Conservation (phyloP, 1,140 invertebrate genomes). For the Solenopsis invicta region DNA sequence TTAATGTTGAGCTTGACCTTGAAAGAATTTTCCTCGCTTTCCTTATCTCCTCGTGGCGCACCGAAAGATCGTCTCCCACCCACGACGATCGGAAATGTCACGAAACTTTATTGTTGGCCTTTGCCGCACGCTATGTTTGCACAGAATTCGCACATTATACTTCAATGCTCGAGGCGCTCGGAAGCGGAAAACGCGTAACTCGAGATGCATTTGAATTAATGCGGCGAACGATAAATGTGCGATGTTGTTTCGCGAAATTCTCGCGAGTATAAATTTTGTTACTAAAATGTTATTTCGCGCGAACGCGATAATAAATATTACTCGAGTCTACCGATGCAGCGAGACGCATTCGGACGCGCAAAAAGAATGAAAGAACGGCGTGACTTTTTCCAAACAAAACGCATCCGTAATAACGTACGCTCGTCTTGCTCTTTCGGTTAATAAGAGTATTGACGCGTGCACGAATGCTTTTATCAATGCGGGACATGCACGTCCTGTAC, state of each 20-base stretch:
- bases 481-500: neutral
- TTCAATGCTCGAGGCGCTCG: neutral
- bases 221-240: neutral
- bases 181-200: neutral
- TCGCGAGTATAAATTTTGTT: slow-evolving; percentile 17
- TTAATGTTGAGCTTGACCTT: slow-evolving; percentile 16
- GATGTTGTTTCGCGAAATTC: slow-evolving; percentile 7
- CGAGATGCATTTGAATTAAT: slow-evolving; percentile 13
- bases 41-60: neutral
- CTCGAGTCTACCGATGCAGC: neutral
- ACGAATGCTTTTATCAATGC: neutral
- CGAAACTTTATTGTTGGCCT: neutral
- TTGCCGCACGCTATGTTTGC: too few relatives aligned
- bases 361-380: neutral
- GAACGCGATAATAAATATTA: neutral
- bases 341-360: neutral
- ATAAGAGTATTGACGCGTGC: neutral
- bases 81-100: neutral
- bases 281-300: neutral
- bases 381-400: neutral
- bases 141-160: neutral
- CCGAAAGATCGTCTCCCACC: neutral
- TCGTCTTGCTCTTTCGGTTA: neutral
- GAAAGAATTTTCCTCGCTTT: neutral
- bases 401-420: too few relatives aligned